Conservation (phyloP, 2,888 invertebrate species). For the Drosophila tripunctata region DNA sequence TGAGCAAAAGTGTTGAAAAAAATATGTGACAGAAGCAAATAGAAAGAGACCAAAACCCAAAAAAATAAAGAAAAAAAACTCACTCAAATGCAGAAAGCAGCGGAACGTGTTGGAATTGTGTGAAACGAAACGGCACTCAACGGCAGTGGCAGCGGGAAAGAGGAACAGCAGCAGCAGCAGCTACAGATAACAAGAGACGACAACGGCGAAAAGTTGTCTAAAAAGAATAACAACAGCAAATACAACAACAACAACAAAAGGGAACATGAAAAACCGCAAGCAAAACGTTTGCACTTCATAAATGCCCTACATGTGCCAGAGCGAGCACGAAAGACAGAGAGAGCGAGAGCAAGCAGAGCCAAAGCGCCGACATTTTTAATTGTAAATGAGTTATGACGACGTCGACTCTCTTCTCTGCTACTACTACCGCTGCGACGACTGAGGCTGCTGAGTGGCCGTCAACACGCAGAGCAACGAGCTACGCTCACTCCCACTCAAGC, state of each 20-base stretch:
- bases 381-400: constrained; percentile 82
- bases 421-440: constrained; percentile 17
- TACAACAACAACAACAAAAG: constrained; percentile 19
- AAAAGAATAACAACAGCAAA: constrained; percentile 34
- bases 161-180: constrained; percentile 16
- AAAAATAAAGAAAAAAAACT: constrained; percentile 13
- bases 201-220: constrained; percentile 74
- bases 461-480: constrained; percentile 34
- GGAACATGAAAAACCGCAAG: constrained; percentile 80
- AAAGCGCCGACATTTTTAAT: constrained; percentile 83
- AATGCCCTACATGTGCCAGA: constrained; percentile 58
- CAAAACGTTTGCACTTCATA: constrained; percentile 83
- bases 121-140: constrained; percentile 68
- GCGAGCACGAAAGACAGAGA: constrained; percentile 35
- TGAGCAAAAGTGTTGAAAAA: constrained; percentile 9
- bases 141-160: constrained; percentile 12
- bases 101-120: constrained; percentile 81
- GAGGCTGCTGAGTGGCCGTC: constrained; percentile 68
- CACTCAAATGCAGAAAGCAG: constrained; percentile 41
- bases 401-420: constrained; percentile 44
- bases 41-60: not conserved
- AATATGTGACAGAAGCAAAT: constrained; percentile 2
- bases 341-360: constrained; percentile 33
- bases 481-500: constrained; percentile 53
- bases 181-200: constrained; percentile 58